phyloP scores from a whole-genome alignment of 2,888 invertebrate species.

The Mycogona germanica region DNA sequence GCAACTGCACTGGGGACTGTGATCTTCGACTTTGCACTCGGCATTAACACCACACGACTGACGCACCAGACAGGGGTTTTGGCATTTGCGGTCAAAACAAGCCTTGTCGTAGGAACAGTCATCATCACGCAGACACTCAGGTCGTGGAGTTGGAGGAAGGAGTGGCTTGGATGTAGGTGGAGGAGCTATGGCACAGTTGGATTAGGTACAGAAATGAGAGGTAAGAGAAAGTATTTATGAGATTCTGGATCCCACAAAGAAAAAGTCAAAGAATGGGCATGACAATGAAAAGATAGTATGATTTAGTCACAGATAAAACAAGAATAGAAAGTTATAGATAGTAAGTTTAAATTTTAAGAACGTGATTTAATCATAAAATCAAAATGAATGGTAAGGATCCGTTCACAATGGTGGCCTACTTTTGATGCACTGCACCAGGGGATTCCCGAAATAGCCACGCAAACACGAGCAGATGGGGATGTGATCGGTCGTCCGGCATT shows the following conservation, averaged over 20 bases:
- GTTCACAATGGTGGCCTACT: constrained; percentile 3
- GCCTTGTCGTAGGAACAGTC: constrained; percentile 17
- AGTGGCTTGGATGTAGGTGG: not conserved
- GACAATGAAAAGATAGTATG: too few relatives aligned
- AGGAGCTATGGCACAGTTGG: too few relatives aligned
- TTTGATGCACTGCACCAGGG: constrained; percentile 30
- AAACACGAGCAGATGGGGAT: constrained; percentile 47
- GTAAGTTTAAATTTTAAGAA: too few relatives aligned
- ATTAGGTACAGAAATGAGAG: too few relatives aligned
- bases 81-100: constrained; percentile 67
- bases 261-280: too few relatives aligned
- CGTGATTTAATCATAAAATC: too few relatives aligned
- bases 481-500: constrained; percentile 20
- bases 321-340: too few relatives aligned
- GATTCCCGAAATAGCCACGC: constrained; percentile 58
- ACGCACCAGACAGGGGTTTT: constrained; percentile 58
- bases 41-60: constrained; percentile 72
- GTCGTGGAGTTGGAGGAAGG: not conserved
- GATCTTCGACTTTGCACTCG: constrained; percentile 64
- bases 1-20: constrained; percentile 71
- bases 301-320: too few relatives aligned
- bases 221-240: too few relatives aligned
- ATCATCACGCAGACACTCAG: constrained; percentile 54
- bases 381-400: too few relatives aligned
- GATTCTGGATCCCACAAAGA: too few relatives aligned